Evolutionary conservation across 2,888 invertebrate genomes (phyloP), one percentile per base, ranked within the genome.

Genomic region (Ochropleura leucogaster): DNA sequence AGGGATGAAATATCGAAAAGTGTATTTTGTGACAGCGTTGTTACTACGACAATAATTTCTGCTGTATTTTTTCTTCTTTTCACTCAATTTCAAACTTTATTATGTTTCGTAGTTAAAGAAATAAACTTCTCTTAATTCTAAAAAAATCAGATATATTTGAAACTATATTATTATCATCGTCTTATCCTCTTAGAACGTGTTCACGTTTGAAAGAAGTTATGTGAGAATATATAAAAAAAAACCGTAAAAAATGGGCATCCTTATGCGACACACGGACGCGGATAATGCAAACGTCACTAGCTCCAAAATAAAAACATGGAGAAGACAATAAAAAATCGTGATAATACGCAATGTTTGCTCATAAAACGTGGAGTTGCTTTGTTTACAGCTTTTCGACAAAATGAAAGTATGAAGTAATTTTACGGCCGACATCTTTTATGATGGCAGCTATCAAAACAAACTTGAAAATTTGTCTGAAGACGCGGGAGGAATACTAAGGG

Each of bases 301-400:
- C 65, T 64, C 47, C n/a, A 82, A 77, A 89, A 89, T 88, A 90
- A 90, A 89, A 88, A 87, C 83, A 89, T 88, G 83, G 44, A 88
- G 87, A 86, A 84, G 79, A 81, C 85, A 85, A 85, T 90, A 90
- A 90, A 90, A 90, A 89, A 82, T 86, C 76, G 85, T 78, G 86
- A 87, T 88, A 90, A 87, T 87, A 80, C 72, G 88, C 87, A 88
- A 87, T 87, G 85, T 85, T 85, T 82, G 82, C 80, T 86, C 88
- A 83, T 90, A 90, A 91, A 87, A 74, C 55, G 66, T 74, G 71
- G 83, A 88, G 82, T 85, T 84, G 80, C 74, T 82, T 87, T 88
- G 87, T 90, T 89, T 88, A 89, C 89, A 87, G 85, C 89, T 85
- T 82, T 77, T 66, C 70, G 63, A 81, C 84, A 84, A 86, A 89